Evolutionary conservation across 2,797 vertebrate species (phyloP).

Genomic region (Caiman crocodilus): DNA sequence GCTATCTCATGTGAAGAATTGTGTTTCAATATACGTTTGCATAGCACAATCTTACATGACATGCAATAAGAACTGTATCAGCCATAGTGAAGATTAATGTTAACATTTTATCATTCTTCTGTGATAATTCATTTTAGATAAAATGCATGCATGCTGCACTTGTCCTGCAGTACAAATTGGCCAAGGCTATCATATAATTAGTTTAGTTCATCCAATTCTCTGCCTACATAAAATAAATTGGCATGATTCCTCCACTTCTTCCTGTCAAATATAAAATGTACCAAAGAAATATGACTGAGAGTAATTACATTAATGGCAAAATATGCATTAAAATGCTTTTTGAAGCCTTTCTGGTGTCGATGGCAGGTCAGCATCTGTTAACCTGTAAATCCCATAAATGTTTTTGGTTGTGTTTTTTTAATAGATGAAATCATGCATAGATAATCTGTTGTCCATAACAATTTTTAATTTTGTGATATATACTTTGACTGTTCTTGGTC

Average conservation of each 20-base stretch:
- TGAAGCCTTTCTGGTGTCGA: constrained; percentile 28
- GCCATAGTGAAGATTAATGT: not conserved
- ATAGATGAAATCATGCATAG: not conserved
- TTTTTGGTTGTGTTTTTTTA: not conserved
- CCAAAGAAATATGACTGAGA: constrained; percentile 52
- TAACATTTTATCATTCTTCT: constrained; percentile 31
- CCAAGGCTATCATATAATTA: constrained; percentile 32
- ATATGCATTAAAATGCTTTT: constrained; percentile 40
- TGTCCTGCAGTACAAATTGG: constrained; percentile 20
- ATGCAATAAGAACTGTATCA: not conserved
- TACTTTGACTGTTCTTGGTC: not conserved
- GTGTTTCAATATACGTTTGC: not conserved
- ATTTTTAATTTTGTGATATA: not conserved
- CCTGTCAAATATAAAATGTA: constrained; percentile 21
- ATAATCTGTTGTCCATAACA: not conserved
- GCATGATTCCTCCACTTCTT: constrained; percentile 15
- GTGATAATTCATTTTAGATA: constrained; percentile 29
- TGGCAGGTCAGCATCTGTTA: not conserved
- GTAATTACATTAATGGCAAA: constrained; percentile 58
- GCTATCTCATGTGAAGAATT: not conserved
- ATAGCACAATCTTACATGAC: not conserved
- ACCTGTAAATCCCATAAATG: not conserved
- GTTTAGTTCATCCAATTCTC: constrained; percentile 40
- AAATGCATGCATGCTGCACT: constrained; percentile 28
- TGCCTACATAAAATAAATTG: constrained; percentile 31